Evolutionary conservation across 2,888 invertebrate species (phyloP), one percentile per base, ranked within the genome.

Genomic region (Glaucopsyche alexis): DNA sequence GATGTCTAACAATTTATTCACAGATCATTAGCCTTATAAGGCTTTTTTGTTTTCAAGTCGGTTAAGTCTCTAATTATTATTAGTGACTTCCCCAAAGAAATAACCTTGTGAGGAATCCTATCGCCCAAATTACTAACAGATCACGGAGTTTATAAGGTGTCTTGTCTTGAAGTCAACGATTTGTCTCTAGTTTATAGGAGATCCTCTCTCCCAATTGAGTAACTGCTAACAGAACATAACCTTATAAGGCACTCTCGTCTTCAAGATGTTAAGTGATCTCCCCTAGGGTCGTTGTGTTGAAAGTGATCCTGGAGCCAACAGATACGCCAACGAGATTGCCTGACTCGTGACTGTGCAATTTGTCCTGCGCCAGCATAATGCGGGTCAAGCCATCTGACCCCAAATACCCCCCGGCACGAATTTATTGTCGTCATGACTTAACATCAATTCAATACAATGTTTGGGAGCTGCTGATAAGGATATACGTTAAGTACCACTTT

Each of bases 291-390:
- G 49, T 29, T 9, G 40, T 29, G 52, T 16, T 49, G 55, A 40
- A 71, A 71, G 29, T 52, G 16, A 55, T 19, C 55, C 55, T 19
- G 55, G 55, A 55, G 55, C 19, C 55, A 16, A 9, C 16, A 65
- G 40, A 66, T 42, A 49, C 11, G 55, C 72, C 29, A 75, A 74
- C 74, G 52, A 76, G 75, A 76, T 74, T 71, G 74, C 66, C 52
- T 40, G 71, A 71, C 69, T 77, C 77, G 77, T 77, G 77, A 74
- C 73, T 72, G 47, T n/a, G 75, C 71, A 76, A 77, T 77, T 77
- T 76, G 75, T 66, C 65, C 19, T 74, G 65, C 49, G 65, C 65
- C n/a, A 73, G 73, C 76, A 75, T 72, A 73, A 73, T 72, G 69
- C 74, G 55, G 77, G 77, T 77, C 77, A 75, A 72, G 71, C 71